A percentile compares a stretch with the other conserved stretches of the same genome.
Evolutionary conservation across 2,797 vertebrate species (phyloP).

Genomic region (Thripadectes ignobilis): DNA sequence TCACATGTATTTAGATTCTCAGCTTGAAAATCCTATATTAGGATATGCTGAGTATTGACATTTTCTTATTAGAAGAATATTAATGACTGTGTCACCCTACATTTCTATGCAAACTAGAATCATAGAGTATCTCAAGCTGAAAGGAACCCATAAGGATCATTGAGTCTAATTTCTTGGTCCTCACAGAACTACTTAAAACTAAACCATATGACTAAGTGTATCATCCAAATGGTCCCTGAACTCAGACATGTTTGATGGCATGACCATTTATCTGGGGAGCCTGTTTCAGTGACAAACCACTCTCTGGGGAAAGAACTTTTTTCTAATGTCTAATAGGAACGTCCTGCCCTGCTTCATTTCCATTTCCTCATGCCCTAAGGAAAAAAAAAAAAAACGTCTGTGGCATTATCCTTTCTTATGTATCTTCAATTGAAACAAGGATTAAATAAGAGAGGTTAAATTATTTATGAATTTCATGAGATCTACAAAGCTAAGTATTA

Average conservation of each 20-base stretch:
- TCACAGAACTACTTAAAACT: neutral
- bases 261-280: neutral
- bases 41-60: neutral
- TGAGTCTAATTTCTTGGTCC: neutral
- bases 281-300: accelerated
- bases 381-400: neutral
- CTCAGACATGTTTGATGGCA: neutral
- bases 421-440: neutral
- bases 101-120: neutral
- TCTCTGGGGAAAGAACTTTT: neutral
- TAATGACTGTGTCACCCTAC: neutral
- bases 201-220: neutral
- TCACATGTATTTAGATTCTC: neutral
- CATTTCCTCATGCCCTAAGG: neutral
- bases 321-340: neutral
- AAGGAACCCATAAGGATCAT: neutral
- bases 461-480: neutral
- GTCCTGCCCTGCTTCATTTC: neutral
- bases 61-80: neutral
- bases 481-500: neutral
- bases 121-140: neutral
- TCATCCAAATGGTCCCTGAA: neutral
- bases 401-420: neutral
- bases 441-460: neutral
- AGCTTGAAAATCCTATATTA: neutral